Evolutionary conservation across 2,797 vertebrate species (phyloP), one percentile per base, ranked within the genome.

Genomic region (Chanos chanos): DNA sequence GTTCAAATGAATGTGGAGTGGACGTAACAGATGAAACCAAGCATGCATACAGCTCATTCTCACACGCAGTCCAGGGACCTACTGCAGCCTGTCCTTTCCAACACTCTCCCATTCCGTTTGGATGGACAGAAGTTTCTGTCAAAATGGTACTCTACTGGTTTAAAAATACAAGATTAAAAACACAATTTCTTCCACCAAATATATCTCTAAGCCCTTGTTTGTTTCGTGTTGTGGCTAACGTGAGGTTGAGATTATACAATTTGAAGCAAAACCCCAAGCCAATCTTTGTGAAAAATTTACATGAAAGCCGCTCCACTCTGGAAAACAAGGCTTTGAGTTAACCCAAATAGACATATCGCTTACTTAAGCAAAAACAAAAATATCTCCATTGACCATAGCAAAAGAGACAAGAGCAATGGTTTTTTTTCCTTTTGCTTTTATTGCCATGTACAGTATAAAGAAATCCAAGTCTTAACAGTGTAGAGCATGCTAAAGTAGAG

Each of bases 251-350:
- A 83, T 79, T 76, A 76, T 61, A 70, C n/a, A 61, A 60, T 64
- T 53, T 70, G 18, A 61, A 59, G 52, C 60, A 77, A 73, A 78
- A 74, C 72, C 61, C 61, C 64, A 7, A 49, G 37, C 71, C 70
- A 43, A 76, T 72, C 72, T 33, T 25, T 73, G 69, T 68, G 73
- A 52, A 62, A 45, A 54, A 61, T 61, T 76, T 71, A 81, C 68
- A 74, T 68, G 61, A 74, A 77, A 79, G 75, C 57, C 61, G 61
- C 39, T 50, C 65, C 36, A 53, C 55, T 13, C 33, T 61, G 41
- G 25, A 74, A 81, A 83, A 84, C 64, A 62, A 70, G 76, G 74
- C 28, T 75, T 75, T 60, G 4, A 48, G 47, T 63, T 76, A 58
- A 22, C 30, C 54, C 54, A 37, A 65, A 54, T n/a, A n/a, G n/a